Evolutionary conservation across 2,797 vertebrate genomes (phyloP).

Genomic region (Acipenser transmontanus): DNA sequence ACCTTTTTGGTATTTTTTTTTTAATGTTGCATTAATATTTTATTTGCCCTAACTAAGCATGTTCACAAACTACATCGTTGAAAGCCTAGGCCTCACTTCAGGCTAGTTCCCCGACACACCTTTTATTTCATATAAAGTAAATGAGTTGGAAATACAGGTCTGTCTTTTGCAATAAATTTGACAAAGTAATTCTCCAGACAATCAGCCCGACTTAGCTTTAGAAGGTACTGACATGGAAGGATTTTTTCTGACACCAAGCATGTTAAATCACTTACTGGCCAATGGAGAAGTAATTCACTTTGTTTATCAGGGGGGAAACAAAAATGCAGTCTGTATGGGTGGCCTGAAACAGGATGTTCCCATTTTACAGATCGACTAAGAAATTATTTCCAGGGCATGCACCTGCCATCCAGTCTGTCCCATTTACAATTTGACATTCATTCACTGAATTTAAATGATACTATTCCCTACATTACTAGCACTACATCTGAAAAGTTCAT

Average conservation of each 20-base stretch:
- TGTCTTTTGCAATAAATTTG: conserved; percentile 63
- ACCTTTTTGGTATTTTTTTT: conserved; percentile 20
- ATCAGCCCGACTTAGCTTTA: conserved; percentile 71
- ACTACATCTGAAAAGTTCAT: not conserved
- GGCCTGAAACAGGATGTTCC: conserved; percentile 24
- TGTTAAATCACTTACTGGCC: conserved; percentile 60
- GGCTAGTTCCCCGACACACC: conserved; percentile 36
- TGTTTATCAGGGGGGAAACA: conserved; percentile 21
- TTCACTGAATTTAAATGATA: not conserved
- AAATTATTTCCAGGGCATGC: not conserved
- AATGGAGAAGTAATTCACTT: conserved; percentile 34
- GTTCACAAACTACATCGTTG: conserved; percentile 35
- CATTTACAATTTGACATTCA: not conserved
- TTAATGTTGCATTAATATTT: conserved; percentile 44
- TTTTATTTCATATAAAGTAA: conserved; percentile 57
- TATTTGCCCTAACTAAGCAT: conserved; percentile 34
- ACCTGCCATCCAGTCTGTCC: not conserved
- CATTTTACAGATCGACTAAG: not conserved
- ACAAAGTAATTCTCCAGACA: conserved; percentile 67
- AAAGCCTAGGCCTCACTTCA: conserved; percentile 34
- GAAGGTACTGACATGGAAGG: conserved; percentile 73
- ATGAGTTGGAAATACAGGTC: conserved; percentile 69
- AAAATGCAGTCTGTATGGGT: conserved; percentile 27
- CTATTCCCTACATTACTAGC: not conserved
- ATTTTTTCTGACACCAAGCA: conserved; percentile 65